Base-by-base conservation (phyloP, 2,113 vertebrate species). In the Equus przewalskii region DNA sequence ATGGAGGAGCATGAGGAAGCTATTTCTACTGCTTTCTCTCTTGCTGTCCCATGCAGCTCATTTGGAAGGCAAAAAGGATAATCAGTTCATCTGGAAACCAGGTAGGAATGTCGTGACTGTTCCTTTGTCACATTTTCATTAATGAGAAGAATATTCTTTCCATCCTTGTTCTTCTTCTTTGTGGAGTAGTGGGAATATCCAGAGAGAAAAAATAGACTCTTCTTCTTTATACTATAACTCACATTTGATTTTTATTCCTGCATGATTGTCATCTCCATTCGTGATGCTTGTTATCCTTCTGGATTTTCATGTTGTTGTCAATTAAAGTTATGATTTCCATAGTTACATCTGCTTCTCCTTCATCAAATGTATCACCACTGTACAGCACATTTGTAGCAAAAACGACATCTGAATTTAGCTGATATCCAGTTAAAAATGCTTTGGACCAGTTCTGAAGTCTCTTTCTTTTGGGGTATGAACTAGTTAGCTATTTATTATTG, bases 81-180 rank as follows among this genome's bases (percentile, higher is more conserved):
- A 99, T 88, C 99, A 99, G 49, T 99, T 99, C 98, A 98, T 99
- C 69, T 99, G 99, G 99, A 99, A 99, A 99, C 98, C 99, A 99
- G 99, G 99, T 99, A 99, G 98, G 98, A 92, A 96, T 75, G 73
- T 95, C 51, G 73, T 78, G 89, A 12, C 64, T 85, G 1, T 41
- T 6, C 73, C 70, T 70, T 19, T 26, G 93, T 96, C 73, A 56
- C 9, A 44, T 76, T 89, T 88, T 84, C 46, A 69, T 78, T 84
- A 76, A 81, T 75, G 82, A 92, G 51, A 92, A 69, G 30, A 60
- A 22, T 56, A 79, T 89, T 84, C 54, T 88, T 86, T 79, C 46
- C 6, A 44, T 60, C 8, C 44, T 88, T 97, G 49, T 90, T 89
- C 44, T 67, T 90, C 26, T 56, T 85, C 73, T 51, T 91, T 92